Conservation (phyloP, 2,113 vertebrate genomes). For the Himantopus leucocephalus region DNA sequence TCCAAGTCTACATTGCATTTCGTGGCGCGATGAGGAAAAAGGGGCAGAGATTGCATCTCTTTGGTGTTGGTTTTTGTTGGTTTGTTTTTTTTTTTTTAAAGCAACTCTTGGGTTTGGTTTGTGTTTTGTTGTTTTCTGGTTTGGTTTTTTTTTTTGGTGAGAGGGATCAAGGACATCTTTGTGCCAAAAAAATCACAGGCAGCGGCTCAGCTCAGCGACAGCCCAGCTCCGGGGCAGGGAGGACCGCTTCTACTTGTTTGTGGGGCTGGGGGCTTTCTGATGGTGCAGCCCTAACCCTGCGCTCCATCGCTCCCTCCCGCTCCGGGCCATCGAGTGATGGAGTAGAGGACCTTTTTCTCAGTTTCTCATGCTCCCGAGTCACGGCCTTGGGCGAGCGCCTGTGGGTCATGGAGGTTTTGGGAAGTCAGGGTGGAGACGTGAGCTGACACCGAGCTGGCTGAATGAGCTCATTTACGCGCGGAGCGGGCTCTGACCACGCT, state of each 20-base stretch:
- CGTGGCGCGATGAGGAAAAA: background rate
- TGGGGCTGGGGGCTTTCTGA: background rate
- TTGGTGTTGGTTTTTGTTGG: background rate
- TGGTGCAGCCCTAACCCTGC: no score
- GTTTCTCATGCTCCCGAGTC: background rate
- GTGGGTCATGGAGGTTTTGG: background rate
- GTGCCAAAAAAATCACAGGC: background rate
- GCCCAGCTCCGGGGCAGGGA: no score
- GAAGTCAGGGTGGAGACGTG: background rate
- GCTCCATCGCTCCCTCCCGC: accelerated
- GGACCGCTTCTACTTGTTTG: accelerated
- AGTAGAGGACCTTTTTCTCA: background rate
- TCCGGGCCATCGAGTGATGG: accelerated
- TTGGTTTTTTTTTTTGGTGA: background rate
- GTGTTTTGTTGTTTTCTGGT: background rate
- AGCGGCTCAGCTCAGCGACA: background rate
- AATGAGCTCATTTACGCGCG: background rate
- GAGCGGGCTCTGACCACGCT: accelerated
- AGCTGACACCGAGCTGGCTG: background rate
- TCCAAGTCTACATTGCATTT: accelerated
- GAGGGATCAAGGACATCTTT: background rate
- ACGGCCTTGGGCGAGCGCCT: accelerated
- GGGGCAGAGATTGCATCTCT: background rate
- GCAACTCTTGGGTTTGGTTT: background rate
- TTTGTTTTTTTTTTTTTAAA: background rate